phyloP scores from a whole-genome alignment of 2,888 invertebrate species.

The Marasmarcha lunaedactyla region DNA sequence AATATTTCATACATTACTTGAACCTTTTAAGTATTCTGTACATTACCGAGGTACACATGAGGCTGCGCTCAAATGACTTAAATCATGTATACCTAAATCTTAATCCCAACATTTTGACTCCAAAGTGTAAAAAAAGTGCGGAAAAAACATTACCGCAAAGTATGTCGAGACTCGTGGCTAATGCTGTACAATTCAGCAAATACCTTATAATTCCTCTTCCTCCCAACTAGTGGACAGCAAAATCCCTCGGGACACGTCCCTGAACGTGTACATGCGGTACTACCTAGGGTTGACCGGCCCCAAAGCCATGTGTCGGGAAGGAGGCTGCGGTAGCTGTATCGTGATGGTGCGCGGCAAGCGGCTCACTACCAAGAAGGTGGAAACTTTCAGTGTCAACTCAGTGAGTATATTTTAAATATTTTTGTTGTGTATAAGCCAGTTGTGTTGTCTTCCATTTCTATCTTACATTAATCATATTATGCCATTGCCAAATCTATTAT shows the following conservation, averaged over 20 bases:
- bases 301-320: slow-evolving; percentile 66
- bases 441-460: background rate
- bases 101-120: too few relatives aligned
- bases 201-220: too few relatives aligned
- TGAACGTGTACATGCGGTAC: slow-evolving; percentile 74
- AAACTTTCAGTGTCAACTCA: slow-evolving; percentile 51
- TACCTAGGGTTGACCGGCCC: slow-evolving; percentile 73
- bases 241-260: slow-evolving; percentile 59
- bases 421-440: background rate
- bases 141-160: too few relatives aligned
- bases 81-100: too few relatives aligned
- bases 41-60: too few relatives aligned
- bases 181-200: too few relatives aligned
- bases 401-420: slow-evolving; percentile 30
- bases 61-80: too few relatives aligned
- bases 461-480: background rate
- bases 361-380: slow-evolving; percentile 26
- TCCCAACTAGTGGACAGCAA: slow-evolving; percentile 38
- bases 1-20: too few relatives aligned
- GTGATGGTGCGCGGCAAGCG: slow-evolving; percentile 43
- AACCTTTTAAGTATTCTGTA: too few relatives aligned
- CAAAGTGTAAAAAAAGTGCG: too few relatives aligned
- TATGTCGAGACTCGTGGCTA: too few relatives aligned
- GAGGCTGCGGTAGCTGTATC: slow-evolving; percentile 50
- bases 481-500: slow-evolving; percentile 1